Percentiles rank a stretch among this genome's conserved stretches.
Conservation (phyloP, 2,888 invertebrate species). For the Chrysodeixis includens region DNA sequence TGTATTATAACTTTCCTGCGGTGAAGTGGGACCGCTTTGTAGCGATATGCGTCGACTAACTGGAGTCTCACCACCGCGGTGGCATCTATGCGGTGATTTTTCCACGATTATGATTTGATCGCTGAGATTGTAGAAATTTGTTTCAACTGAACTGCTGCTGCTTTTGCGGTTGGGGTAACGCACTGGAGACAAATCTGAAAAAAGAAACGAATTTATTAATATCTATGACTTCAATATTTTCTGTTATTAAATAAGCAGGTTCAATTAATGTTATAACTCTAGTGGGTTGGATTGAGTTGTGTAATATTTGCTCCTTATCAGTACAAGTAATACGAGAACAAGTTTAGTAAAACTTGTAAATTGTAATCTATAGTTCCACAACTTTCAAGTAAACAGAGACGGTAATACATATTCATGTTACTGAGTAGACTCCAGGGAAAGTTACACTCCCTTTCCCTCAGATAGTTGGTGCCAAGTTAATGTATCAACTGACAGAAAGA, state of each 20-base stretch:
- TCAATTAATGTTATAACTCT: not conserved
- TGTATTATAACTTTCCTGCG: slow-evolving; percentile 86
- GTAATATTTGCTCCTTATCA: not conserved
- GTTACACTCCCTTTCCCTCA: slow-evolving; percentile 56
- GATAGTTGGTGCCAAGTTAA: slow-evolving; percentile 37
- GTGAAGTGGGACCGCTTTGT: slow-evolving; percentile 80
- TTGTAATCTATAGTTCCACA: slow-evolving; percentile 29
- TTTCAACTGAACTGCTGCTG: slow-evolving; percentile 91
- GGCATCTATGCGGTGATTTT: slow-evolving; percentile 86
- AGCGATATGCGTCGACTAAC: slow-evolving; percentile 83
- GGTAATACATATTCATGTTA: slow-evolving; percentile 57
- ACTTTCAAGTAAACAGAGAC: slow-evolving; percentile 51
- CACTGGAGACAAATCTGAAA: slow-evolving; percentile 91
- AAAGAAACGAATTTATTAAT: slow-evolving; percentile 39
- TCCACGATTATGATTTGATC: slow-evolving; percentile 90
- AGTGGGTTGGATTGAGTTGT: not conserved
- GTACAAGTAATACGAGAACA: not conserved
- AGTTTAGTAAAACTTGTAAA: slow-evolving; percentile 10
- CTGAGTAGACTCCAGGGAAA: slow-evolving; percentile 57
- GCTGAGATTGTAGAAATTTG: slow-evolving; percentile 91
- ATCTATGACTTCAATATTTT: not conserved
- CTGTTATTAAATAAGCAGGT: not conserved
- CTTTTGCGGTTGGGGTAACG: slow-evolving; percentile 90
- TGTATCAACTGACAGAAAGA: slow-evolving; percentile 30
- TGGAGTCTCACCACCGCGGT: slow-evolving; percentile 78